Base-by-base conservation (phyloP, 2,113 vertebrate genomes). In the Pangasianodon gigas region DNA sequence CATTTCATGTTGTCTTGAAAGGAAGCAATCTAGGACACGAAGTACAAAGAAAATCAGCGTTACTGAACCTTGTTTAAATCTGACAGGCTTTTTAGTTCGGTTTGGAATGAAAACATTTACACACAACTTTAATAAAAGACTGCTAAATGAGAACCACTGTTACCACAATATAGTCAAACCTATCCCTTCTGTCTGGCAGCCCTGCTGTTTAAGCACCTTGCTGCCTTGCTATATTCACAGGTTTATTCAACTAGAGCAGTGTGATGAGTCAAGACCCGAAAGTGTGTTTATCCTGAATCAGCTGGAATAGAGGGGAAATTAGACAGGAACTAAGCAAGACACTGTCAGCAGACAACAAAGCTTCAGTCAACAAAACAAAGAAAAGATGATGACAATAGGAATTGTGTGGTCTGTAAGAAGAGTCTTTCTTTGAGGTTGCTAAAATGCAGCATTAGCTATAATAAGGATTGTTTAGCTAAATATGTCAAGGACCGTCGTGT, bases 261-360 rank as follows among this genome's bases (percentile, higher is more conserved):
- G 56, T 3, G 58, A 67, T 8, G 21, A 80, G 19, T 41, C 29
- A 19, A 44, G 56, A 62, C 14, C 84, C 13, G 44, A 85, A 86
- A 62, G 82, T 77, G 44, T 51, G 41, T 86, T 87, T 87, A 62
- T 44, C 74, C 81, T 62, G 60, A 67, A 89, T 85, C 71, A 87
- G 88, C 44, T 85, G 51, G 26, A 54, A 62, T 58, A 13, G 48
- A 89, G 44, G 46, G 77, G 60, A 74, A 87, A 62, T 87, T 74
- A 37, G 85, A 89, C 65, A 74, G n/a, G 85, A 91, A 91, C 87
- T 65, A 48, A 65, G 32, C 24, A 54, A 88, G 87, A 54, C 48
- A 16, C 13, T 88, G 75, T 89, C 82, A 84, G 81, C 52, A 86
- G 62, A 56, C 14, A 85, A 8, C 44, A 85, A 7, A 60, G 52